Evolutionary conservation across 2,113 vertebrate genomes (phyloP).

Genomic region (Chloropsis hardwickii): DNA sequence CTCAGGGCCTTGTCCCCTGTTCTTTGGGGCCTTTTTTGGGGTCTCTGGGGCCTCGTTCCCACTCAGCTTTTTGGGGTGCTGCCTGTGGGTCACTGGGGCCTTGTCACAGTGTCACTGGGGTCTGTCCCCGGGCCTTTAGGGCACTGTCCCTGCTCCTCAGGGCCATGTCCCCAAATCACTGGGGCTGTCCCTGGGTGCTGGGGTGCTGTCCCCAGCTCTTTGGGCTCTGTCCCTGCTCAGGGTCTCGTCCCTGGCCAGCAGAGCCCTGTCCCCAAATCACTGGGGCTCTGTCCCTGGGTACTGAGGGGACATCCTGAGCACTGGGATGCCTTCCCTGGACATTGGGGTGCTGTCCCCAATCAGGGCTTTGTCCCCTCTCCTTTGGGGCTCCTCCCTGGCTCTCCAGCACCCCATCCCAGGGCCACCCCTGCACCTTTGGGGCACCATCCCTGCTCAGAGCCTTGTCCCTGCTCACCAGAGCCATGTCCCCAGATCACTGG

Average conservation of each 20-base stretch:
- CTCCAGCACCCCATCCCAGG: not conserved
- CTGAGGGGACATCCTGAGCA: not conserved
- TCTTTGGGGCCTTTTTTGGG: not conserved
- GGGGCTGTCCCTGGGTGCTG: accelerated
- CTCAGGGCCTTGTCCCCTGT: not conserved
- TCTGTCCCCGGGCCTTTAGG: not conserved
- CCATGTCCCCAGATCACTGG: not conserved
- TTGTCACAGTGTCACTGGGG: not conserved
- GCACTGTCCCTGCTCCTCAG: not conserved
- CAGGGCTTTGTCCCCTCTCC: not conserved
- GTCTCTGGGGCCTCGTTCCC: not conserved
- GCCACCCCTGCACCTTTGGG: not conserved
- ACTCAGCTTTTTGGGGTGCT: not conserved
- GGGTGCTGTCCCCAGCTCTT: accelerated
- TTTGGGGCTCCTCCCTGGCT: not conserved
- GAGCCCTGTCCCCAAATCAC: not conserved
- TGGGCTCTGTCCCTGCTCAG: not conserved
- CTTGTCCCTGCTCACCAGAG: accelerated
- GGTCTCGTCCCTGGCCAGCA: no score
- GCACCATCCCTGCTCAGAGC: not conserved
- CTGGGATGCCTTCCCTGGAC: not conserved
- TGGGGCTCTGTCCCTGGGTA: not conserved
- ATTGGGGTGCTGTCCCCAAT: not conserved
- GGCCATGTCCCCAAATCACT: not conserved
- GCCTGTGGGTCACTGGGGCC: not conserved